Conservation (phyloP, 2,113 vertebrate species). For the Sus scrofa region DNA sequence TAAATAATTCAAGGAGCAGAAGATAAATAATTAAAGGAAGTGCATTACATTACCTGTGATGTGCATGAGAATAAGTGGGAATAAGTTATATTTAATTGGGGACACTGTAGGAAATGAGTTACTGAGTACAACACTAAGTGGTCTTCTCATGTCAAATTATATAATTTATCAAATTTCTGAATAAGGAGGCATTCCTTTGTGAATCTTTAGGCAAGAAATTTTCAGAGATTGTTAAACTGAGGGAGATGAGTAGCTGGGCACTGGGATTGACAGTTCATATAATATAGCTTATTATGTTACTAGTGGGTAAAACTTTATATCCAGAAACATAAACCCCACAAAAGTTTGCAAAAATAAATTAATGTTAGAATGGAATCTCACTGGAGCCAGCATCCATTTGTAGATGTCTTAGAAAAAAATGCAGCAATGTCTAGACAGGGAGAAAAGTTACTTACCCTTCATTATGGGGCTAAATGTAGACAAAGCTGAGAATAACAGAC, state of each 20-base stretch:
- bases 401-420: not conserved
- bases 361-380: not conserved
- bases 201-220: not conserved
- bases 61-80: not conserved
- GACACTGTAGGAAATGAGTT: not conserved
- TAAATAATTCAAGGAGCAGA: not conserved
- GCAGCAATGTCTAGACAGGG: not conserved
- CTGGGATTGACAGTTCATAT: not conserved
- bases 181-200: not conserved
- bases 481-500: not conserved
- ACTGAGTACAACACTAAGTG: not conserved
- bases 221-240: not conserved
- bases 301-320: not conserved
- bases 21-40: not conserved
- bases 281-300: not conserved
- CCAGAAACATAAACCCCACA: not conserved
- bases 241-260: not conserved
- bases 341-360: not conserved
- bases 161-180: not conserved
- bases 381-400: not conserved
- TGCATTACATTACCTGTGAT: not conserved
- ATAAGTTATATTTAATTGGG: not conserved
- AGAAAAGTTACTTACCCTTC: slow-evolving; percentile 25
- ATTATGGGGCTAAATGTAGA: not conserved
- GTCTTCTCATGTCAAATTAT: not conserved